Evolutionary conservation across 2,888 invertebrate species (phyloP), one percentile per base, ranked within the genome.

Genomic region (Cecidostiba fungosa): DNA sequence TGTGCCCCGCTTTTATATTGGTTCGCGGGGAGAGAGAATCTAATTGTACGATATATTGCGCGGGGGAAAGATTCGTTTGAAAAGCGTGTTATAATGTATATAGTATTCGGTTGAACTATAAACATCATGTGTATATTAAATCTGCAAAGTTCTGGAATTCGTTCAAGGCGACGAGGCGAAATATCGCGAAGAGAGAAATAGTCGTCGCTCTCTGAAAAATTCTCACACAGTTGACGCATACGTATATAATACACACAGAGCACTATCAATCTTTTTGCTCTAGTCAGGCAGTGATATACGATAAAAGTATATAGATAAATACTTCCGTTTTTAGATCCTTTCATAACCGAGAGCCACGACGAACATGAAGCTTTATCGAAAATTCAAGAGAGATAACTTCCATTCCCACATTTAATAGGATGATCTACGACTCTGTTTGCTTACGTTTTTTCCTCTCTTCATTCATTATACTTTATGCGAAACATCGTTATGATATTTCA

Each of bases 221-320:
- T 16, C 50, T 50, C 50, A 50, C 50, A n/a, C n/a, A n/a, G n/a
- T n/a, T n/a, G n/a, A n/a, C n/a, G n/a, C n/a, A n/a, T n/a, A n/a
- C n/a, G n/a, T n/a, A n/a, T n/a, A n/a, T n/a, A n/a, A n/a, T n/a
- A n/a, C n/a, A 50, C 47, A 47, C 47, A 6, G 19, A 1, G 4
- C 19, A 50, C 23, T 62, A 62, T 62, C 62, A 23, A 23, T 62
- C 62, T 62, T 26, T 23, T 62, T 23, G 19, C 19, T 50, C 50
- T 19, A 50, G 62, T 26, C 16, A 1, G 23, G 23, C n/a, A 59
- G n/a, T 23, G 16, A 54, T 47, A 47, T 14, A n/a, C n/a, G 54
- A 59, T 59, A 59, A 59, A 59, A 59, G n/a, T n/a, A 59, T n/a
- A n/a, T n/a, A n/a, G 59, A 59, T 59, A 59, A 50, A 50, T 16